phyloP scores from a whole-genome alignment of 2,888 invertebrate genomes.

The Aplocera efformata region DNA sequence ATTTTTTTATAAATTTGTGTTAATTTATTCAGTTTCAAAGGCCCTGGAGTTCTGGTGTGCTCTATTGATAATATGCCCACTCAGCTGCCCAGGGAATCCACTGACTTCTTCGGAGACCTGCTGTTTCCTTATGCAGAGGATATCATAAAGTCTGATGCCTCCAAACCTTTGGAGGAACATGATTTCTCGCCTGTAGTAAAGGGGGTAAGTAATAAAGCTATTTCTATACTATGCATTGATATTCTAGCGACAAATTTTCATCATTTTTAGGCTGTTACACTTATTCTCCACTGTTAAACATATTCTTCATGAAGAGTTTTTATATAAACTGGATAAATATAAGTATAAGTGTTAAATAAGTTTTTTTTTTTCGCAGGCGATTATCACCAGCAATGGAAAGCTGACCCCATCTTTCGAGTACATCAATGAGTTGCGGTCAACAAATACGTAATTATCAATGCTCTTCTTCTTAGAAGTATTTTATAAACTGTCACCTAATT shows the following conservation, averaged over 20 bases:
- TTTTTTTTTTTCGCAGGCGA: conserved; percentile 83
- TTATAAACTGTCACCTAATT: too few species aligned
- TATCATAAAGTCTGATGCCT: conserved; percentile 92
- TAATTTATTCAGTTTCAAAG: conserved; percentile 88
- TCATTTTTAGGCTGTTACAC: too few species aligned
- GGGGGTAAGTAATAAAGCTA: conserved; percentile 74
- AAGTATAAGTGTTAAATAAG: not conserved
- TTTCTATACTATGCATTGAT: not conserved
- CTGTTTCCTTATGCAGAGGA: conserved; percentile 93
- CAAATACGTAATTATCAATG: conserved; percentile 75
- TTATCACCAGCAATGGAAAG: conserved; percentile 96
- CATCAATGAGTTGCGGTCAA: conserved; percentile 91
- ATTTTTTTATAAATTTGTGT: not conserved
- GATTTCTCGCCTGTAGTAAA: conserved; percentile 86
- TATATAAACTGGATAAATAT: not conserved
- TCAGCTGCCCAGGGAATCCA: conserved; percentile 97
- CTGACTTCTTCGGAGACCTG: conserved; percentile 98
- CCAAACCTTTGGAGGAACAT: conserved; percentile 88
- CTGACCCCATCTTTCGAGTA: conserved; percentile 97
- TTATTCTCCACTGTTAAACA: too few species aligned
- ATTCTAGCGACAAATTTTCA: too few species aligned
- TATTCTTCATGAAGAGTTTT: too few species aligned
- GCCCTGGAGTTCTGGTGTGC: conserved; percentile 98
- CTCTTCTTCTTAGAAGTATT: too few species aligned
- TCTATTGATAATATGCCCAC: conserved; percentile 99